Evolutionary conservation across 2,113 vertebrate genomes (phyloP).

Genomic region (Megaceryle torquata): DNA sequence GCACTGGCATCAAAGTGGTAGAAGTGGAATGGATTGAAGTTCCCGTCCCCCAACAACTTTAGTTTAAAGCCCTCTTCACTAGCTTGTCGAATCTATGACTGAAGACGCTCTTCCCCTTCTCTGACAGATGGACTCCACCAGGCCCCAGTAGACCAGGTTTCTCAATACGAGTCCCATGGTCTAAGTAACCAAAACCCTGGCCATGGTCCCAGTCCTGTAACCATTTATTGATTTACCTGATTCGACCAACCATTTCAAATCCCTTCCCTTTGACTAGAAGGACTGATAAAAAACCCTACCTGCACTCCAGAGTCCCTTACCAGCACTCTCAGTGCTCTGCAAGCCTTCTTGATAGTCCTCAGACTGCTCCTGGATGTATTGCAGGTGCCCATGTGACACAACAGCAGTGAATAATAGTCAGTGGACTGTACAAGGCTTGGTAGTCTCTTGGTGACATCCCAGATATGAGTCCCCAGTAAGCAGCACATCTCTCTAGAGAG

Average conservation of each 20-base stretch:
- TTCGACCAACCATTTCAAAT: no score
- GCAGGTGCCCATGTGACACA: background rate
- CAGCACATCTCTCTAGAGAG: background rate
- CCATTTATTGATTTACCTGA: no score
- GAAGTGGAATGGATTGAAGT: background rate
- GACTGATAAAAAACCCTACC: background rate
- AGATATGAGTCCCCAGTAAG: background rate
- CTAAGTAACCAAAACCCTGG: background rate
- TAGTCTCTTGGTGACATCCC: background rate
- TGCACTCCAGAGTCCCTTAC: background rate
- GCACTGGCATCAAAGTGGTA: background rate
- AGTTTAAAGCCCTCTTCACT: background rate
- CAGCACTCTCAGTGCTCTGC: background rate
- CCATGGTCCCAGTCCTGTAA: background rate
- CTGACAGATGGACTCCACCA: background rate
- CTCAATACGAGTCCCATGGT: no score
- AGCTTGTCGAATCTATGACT: background rate
- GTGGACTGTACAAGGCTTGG: background rate
- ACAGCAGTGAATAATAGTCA: background rate
- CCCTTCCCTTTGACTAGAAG: background rate
- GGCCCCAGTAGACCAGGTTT: no score
- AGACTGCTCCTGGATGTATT: background rate
- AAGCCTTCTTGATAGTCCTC: background rate
- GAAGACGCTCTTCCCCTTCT: background rate
- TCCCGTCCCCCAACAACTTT: background rate